phyloP scores from a whole-genome alignment of 2,888 invertebrate genomes.

The Plagiodera versicolora region DNA sequence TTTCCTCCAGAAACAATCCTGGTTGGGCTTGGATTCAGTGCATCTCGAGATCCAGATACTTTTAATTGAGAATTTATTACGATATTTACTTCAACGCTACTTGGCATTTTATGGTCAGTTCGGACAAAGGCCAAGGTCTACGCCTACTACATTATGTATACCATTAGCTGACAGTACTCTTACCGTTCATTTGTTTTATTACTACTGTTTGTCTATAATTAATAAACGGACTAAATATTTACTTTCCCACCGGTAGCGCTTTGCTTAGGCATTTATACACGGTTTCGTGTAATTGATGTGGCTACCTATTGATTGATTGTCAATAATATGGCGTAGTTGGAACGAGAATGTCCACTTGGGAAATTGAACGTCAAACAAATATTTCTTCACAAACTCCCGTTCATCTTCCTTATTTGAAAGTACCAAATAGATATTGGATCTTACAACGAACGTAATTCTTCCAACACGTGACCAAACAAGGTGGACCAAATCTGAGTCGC shows the following conservation, averaged over 20 bases:
- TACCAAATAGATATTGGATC: too few relatives aligned
- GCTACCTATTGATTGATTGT: background rate
- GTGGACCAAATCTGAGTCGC: too few relatives aligned
- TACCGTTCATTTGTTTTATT: conserved; percentile 31
- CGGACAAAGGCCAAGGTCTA: conserved; percentile 42
- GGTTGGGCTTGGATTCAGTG: background rate
- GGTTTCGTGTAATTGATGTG: conserved; percentile 9
- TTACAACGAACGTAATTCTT: too few relatives aligned
- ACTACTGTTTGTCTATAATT: conserved; percentile 32
- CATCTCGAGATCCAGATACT: background rate
- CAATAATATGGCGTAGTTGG: background rate
- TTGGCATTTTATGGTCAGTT: conserved; percentile 38
- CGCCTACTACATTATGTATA: conserved; percentile 30
- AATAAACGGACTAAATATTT: conserved; percentile 27
- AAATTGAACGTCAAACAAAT: too few relatives aligned
- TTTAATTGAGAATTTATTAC: background rate
- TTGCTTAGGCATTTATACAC: conserved; percentile 6
- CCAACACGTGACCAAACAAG: too few relatives aligned
- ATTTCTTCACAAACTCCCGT: too few relatives aligned
- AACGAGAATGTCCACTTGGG: too few relatives aligned
- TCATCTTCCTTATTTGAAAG: too few relatives aligned
- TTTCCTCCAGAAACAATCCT: too few relatives aligned
- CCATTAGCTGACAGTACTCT: conserved; percentile 27
- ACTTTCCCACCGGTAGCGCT: conserved; percentile 27
- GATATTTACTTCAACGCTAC: conserved; percentile 23